Evolutionary conservation across 2,888 invertebrate genomes (phyloP).

Genomic region (Muschampia plurimacula): DNA sequence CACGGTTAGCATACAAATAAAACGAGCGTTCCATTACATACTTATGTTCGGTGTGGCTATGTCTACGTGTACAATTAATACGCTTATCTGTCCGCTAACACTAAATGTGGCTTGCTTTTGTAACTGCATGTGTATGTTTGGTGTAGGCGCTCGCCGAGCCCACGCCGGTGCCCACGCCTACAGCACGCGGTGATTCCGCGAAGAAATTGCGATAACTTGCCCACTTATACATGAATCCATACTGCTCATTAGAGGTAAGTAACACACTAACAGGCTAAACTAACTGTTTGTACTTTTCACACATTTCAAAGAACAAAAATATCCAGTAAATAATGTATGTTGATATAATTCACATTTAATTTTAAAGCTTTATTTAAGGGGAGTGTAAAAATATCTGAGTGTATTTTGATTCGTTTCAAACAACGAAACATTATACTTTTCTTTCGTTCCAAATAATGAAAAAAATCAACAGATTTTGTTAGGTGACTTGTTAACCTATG

Average conservation of each 20-base stretch:
- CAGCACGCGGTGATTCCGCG: conserved; percentile 71
- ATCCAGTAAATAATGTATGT: no score
- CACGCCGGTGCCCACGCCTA: conserved; percentile 67
- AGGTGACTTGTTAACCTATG: no score
- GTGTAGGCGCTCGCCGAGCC: conserved; percentile 66
- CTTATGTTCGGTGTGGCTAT: background rate
- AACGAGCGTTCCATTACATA: background rate
- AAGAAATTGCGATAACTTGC: conserved; percentile 75
- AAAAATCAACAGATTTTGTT: no score
- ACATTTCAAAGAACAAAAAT: background rate
- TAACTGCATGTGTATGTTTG: conserved; percentile 47
- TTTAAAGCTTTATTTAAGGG: no score
- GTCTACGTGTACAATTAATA: background rate
- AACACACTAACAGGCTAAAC: conserved; percentile 10
- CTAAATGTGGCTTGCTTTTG: conserved; percentile 38
- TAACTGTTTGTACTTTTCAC: background rate
- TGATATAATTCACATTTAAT: no score
- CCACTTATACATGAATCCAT: background rate
- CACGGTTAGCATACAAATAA: background rate
- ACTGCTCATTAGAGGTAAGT: conserved; percentile 57
- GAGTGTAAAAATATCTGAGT: no score
- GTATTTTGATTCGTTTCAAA: no score
- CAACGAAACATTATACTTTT: no score
- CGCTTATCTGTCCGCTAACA: conserved; percentile 17
- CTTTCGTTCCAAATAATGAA: no score